These are phyloP conservation scores for Vicugna pacos DNA, from an alignment of 2,113 vertebrate genomes.

Conservation along the genomic window DNA sequence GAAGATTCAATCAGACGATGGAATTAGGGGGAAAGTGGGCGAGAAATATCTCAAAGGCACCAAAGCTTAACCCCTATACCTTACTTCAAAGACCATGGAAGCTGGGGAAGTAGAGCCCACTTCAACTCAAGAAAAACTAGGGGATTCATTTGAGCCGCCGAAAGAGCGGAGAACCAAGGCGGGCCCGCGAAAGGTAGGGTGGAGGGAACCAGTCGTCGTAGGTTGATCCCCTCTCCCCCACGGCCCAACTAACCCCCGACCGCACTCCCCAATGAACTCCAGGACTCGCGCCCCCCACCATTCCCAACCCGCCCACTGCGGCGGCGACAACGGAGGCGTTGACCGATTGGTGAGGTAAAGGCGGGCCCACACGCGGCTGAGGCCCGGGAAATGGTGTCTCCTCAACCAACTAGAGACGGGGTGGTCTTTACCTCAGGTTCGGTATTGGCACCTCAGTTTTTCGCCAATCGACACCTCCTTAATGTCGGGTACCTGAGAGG, in stretches of 20 bases:
- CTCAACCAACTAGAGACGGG: not conserved
- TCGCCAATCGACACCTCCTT: slow-evolving; percentile 58
- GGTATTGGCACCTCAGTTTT: slow-evolving; percentile 23
- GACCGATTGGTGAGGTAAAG: slow-evolving; percentile 68
- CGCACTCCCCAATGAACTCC: slow-evolving; percentile 55
- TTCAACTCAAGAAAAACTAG: slow-evolving; percentile 27
- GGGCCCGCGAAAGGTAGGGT: not conserved
- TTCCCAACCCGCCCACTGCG: slow-evolving; percentile 69
- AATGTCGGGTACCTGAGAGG: slow-evolving; percentile 49
- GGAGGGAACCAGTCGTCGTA: not conserved
- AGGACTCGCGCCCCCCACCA: not conserved
- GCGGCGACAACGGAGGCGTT: slow-evolving; percentile 59
- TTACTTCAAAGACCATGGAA: not conserved
- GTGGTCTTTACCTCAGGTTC: slow-evolving; percentile 29
- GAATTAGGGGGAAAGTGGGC: not conserved
- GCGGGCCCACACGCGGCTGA: slow-evolving; percentile 74
- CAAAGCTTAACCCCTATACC: slow-evolving; percentile 11
- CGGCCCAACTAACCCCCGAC: not conserved
- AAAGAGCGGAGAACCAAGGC: not conserved
- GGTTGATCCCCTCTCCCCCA: not conserved
- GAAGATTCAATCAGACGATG: not conserved
- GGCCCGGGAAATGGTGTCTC: slow-evolving; percentile 74
- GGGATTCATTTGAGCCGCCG: not conserved
- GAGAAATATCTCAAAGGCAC: not conserved
- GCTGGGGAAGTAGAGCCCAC: not conserved